Percentiles rank a stretch among this genome's conserved stretches.
phyloP scores from a whole-genome alignment of 23 tunicate species.

The Clavelina lepadiformis region DNA sequence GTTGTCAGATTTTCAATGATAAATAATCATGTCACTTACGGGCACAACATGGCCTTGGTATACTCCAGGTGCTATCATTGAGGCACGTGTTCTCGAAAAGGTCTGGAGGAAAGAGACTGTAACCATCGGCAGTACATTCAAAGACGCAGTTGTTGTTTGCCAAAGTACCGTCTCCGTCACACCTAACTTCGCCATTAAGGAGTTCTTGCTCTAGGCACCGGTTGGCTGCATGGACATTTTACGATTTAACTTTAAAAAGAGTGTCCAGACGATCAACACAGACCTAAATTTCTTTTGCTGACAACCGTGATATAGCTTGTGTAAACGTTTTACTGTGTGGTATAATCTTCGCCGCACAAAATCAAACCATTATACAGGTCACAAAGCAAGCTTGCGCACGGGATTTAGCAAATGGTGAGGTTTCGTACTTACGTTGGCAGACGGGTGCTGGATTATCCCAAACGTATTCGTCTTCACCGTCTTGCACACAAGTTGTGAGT shows the following conservation, averaged over 20 bases:
- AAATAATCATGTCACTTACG: slow-evolving; percentile 8
- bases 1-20: background rate
- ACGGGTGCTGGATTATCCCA: slow-evolving; percentile 58
- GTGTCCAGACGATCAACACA: no score
- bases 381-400: no score
- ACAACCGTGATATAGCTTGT: no score
- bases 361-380: no score
- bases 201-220: slow-evolving; percentile 3
- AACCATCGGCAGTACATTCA: slow-evolving; percentile 27
- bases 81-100: slow-evolving; percentile 30
- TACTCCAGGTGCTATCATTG: slow-evolving; percentile 47
- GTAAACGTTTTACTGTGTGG: no score
- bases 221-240: slow-evolving; percentile 8
- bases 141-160: slow-evolving; percentile 17
- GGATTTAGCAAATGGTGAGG: no score
- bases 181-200: slow-evolving; percentile 18
- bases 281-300: no score
- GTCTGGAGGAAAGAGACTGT: slow-evolving; percentile 29
- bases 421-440: slow-evolving; percentile 55
- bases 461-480: slow-evolving; percentile 10
- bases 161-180: background rate
- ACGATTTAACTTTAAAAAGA: no score
- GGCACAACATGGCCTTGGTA: slow-evolving; percentile 47
- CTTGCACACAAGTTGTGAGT: slow-evolving; percentile 33
- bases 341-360: no score